phyloP scores from a whole-genome alignment of 92 coral and sea anemone genomes.

The Epizoanthus ramosus region DNA sequence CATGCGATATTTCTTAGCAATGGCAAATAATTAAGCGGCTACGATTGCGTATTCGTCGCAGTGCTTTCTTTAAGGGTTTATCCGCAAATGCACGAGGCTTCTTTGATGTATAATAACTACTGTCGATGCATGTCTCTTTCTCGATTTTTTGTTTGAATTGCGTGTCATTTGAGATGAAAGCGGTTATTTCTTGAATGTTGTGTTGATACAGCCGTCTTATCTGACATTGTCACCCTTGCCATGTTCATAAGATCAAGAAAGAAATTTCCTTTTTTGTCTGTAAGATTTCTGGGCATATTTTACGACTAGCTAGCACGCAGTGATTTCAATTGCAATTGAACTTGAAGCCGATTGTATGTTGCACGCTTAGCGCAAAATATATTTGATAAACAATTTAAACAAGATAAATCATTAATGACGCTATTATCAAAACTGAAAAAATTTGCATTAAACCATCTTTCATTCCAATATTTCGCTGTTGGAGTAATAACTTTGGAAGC shows the following conservation, averaged over 20 bases:
- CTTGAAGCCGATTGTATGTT: neutral
- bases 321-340: neutral
- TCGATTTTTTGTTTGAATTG: neutral
- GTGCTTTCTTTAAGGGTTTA: constrained; percentile 23
- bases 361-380: constrained; percentile 18
- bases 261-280: neutral
- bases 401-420: constrained; percentile 46
- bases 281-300: neutral
- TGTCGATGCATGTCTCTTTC: neutral
- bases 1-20: neutral
- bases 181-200: neutral
- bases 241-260: neutral
- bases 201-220: constrained; percentile 1
- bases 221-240: neutral
- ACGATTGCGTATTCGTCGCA: neutral
- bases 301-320: neutral
- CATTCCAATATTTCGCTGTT: constrained; percentile 13
- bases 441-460: constrained; percentile 33
- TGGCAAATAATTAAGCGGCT: neutral
- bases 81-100: neutral
- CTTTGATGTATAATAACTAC: neutral
- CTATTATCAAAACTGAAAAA: constrained; percentile 44
- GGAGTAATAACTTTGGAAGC: neutral
- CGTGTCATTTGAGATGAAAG: constrained; percentile 20
- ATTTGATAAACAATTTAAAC: constrained; percentile 43